Evolutionary conservation across 2,797 vertebrate genomes (phyloP).

Genomic region (Phrynocephalus forsythii): DNA sequence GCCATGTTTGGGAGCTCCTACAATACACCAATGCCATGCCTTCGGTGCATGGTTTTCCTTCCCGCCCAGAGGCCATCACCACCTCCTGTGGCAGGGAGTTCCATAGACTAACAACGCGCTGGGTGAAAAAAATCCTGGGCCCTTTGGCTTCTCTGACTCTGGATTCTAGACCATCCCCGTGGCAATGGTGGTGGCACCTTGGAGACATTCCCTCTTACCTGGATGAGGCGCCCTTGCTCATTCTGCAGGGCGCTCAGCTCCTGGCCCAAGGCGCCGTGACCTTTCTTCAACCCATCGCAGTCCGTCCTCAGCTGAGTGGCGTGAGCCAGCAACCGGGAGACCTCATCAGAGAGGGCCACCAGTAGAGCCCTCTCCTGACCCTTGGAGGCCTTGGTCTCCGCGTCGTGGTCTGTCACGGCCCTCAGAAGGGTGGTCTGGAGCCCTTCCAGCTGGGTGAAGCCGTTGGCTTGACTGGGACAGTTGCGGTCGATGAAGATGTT

Average conservation of each 20-base stretch:
- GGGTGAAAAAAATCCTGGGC: too few relatives aligned
- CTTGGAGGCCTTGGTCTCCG: slow-evolving; percentile 85
- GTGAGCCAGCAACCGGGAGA: slow-evolving; percentile 90
- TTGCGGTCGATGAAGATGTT: slow-evolving; percentile 98
- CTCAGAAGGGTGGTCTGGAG: slow-evolving; percentile 90
- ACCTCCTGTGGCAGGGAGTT: too few relatives aligned
- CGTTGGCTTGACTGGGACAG: slow-evolving; percentile 89
- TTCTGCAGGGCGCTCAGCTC: slow-evolving; percentile 91
- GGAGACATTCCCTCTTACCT: slow-evolving; percentile 79
- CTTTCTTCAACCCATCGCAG: slow-evolving; percentile 87
- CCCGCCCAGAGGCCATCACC: too few relatives aligned
- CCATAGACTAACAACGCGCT: too few relatives aligned
- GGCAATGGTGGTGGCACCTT: too few relatives aligned
- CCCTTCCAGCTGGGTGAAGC: slow-evolving; percentile 89
- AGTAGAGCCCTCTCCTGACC: slow-evolving; percentile 89
- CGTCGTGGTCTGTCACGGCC: slow-evolving; percentile 86
- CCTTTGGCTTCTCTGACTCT: too few relatives aligned
- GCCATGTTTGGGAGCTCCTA: too few relatives aligned
- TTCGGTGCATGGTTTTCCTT: too few relatives aligned
- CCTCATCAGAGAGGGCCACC: slow-evolving; percentile 90
- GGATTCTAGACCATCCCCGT: too few relatives aligned
- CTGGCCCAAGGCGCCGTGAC: slow-evolving; percentile 89
- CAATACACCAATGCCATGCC: too few relatives aligned
- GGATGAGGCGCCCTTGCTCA: slow-evolving; percentile 93
- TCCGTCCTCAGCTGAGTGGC: slow-evolving; percentile 90